Percentiles rank a stretch among this genome's conserved stretches.
phyloP scores from a whole-genome alignment of 2,797 vertebrate species.

The Benthosema pterotum region DNA sequence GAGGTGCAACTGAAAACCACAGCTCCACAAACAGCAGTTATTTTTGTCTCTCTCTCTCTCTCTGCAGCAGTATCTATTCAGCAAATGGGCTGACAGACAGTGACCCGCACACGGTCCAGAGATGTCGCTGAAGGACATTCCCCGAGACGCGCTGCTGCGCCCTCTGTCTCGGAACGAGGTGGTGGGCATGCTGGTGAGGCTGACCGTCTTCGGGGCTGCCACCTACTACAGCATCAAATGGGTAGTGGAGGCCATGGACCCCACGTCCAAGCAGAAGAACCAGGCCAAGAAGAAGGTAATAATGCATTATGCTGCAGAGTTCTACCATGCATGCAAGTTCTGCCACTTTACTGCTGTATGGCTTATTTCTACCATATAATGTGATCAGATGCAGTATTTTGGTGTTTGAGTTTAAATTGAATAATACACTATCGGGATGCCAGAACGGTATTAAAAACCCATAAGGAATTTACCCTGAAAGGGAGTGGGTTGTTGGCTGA shows the following conservation, averaged over 20 bases:
- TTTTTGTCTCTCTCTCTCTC: too few relatives aligned
- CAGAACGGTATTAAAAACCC: too few relatives aligned
- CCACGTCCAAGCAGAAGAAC: slow-evolving; percentile 80
- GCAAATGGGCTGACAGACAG: slow-evolving; percentile 73
- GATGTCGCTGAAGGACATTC: slow-evolving; percentile 80
- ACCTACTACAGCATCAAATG: slow-evolving; percentile 86
- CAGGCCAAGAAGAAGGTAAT: slow-evolving; percentile 84
- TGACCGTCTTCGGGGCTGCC: slow-evolving; percentile 81
- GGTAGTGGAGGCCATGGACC: slow-evolving; percentile 83
- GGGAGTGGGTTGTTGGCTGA: too few relatives aligned
- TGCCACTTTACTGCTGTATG: too few relatives aligned
- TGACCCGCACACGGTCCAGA: slow-evolving; percentile 21
- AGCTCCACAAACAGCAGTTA: too few relatives aligned
- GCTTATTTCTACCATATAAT: too few relatives aligned
- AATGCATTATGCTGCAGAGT: too few relatives aligned
- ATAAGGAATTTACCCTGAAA: too few relatives aligned
- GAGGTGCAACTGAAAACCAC: too few relatives aligned
- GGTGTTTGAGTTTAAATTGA: too few relatives aligned
- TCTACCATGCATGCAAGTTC: not conserved
- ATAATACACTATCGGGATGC: too few relatives aligned
- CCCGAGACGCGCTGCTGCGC: slow-evolving; percentile 77
- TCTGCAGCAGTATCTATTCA: slow-evolving; percentile 17
- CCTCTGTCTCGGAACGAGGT: slow-evolving; percentile 81
- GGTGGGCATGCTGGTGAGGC: slow-evolving; percentile 76
- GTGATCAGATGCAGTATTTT: too few relatives aligned